Evolutionary conservation across 2,888 invertebrate genomes (phyloP).

Genomic region (Lepidochrysops patricia): DNA sequence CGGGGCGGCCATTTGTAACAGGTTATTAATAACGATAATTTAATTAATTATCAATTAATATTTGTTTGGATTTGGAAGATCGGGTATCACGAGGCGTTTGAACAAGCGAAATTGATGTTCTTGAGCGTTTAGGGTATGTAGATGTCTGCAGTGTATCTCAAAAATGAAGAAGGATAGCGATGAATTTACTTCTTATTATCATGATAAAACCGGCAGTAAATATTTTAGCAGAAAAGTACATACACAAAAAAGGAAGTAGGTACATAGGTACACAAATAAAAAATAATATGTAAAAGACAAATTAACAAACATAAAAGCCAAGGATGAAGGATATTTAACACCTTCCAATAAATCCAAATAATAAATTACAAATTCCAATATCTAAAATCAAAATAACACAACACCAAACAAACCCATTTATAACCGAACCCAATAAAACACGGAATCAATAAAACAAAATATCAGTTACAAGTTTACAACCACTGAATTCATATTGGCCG

Average conservation of each 20-base stretch:
- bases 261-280: not conserved
- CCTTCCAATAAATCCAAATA: not conserved
- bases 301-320: not conserved
- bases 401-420: conserved; percentile 8
- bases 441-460: conserved; percentile 8
- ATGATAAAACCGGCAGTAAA: no score
- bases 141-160: not conserved
- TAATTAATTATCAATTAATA: conserved; percentile 7
- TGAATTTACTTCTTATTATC: no score
- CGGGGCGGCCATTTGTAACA: not conserved
- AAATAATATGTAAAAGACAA: not conserved
- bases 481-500: conserved; percentile 68
- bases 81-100: not conserved
- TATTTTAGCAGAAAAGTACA: no score
- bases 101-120: not conserved
- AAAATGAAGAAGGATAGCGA: no score
- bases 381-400: not conserved
- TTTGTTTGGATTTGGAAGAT: not conserved
- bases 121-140: not conserved
- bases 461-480: conserved; percentile 40
- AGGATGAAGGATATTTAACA: not conserved
- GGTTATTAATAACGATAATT: conserved; percentile 11
- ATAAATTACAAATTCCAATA: not conserved
- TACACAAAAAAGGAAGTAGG: no score
- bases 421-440: conserved; percentile 9